These are phyloP conservation scores for Cebidichthys violaceus DNA, from an alignment of 2,113 vertebrate species.

Conservation along the genomic window DNA sequence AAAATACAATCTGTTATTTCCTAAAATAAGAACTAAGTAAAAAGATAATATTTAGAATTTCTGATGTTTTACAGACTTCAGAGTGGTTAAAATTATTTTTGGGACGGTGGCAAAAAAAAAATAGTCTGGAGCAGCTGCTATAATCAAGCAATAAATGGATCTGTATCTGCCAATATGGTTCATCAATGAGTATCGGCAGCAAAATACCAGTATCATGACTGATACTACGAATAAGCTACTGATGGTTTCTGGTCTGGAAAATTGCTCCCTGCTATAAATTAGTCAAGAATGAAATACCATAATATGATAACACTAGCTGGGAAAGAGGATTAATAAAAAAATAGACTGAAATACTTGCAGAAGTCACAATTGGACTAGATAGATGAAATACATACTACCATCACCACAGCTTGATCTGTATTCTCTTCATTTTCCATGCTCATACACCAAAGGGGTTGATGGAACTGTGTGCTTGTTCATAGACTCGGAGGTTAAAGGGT, in stretches of 20 bases:
- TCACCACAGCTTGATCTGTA: conserved; percentile 6
- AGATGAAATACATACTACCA: neutral
- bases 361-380: neutral
- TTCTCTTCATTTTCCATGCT: conserved; percentile 9
- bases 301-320: neutral
- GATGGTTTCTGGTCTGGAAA: neutral
- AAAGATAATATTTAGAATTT: no score
- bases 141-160: neutral
- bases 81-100: neutral
- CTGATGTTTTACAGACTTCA: neutral
- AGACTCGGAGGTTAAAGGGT: conserved; percentile 58
- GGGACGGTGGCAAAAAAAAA: neutral
- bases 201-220: no score
- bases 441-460: conserved; percentile 18
- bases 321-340: neutral
- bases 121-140: neutral
- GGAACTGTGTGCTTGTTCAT: conserved; percentile 28
- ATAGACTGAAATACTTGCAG: neutral
- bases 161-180: neutral
- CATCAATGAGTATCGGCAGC: neutral
- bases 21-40: neutral
- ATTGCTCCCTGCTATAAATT: neutral
- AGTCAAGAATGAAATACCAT: neutral
- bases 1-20: neutral
- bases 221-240: neutral